These are phyloP conservation scores for Hermatobates lingyangjiaoensis DNA, from an alignment of 1,140 invertebrate genomes.

Conservation along the genomic window DNA sequence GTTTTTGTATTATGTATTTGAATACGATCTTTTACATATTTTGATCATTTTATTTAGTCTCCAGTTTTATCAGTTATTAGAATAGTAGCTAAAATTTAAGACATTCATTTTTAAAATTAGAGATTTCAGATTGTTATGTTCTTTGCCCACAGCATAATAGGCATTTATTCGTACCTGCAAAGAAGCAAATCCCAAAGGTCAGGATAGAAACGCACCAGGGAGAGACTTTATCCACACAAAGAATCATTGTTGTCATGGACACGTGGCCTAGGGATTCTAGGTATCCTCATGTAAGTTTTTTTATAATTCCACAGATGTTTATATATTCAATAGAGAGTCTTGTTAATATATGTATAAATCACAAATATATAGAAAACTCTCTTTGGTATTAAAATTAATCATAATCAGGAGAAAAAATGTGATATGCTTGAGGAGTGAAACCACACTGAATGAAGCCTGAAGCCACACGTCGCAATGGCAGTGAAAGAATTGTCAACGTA, in stretches of 20 bases:
- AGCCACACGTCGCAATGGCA: too few relatives aligned
- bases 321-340: not conserved
- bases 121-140: constrained; percentile 20
- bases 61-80: too few relatives aligned
- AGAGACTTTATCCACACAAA: constrained; percentile 54
- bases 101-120: too few relatives aligned
- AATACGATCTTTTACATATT: too few relatives aligned
- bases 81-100: too few relatives aligned
- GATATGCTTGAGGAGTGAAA: too few relatives aligned
- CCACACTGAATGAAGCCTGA: too few relatives aligned
- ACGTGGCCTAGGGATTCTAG: constrained; percentile 75
- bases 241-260: constrained; percentile 83
- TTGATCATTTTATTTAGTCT: too few relatives aligned
- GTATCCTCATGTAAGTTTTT: constrained; percentile 37
- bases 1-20: too few relatives aligned
- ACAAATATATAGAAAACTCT: not conserved
- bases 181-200: constrained; percentile 75
- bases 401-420: too few relatives aligned
- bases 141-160: constrained; percentile 43
- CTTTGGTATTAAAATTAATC: not conserved
- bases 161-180: constrained; percentile 78
- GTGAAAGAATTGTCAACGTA: too few relatives aligned
- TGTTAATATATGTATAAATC: not conserved
- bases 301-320: too few relatives aligned
- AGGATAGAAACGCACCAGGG: constrained; percentile 81